Evolutionary conservation across 2,888 invertebrate genomes (phyloP).

Genomic region (Heliconius charithonia): DNA sequence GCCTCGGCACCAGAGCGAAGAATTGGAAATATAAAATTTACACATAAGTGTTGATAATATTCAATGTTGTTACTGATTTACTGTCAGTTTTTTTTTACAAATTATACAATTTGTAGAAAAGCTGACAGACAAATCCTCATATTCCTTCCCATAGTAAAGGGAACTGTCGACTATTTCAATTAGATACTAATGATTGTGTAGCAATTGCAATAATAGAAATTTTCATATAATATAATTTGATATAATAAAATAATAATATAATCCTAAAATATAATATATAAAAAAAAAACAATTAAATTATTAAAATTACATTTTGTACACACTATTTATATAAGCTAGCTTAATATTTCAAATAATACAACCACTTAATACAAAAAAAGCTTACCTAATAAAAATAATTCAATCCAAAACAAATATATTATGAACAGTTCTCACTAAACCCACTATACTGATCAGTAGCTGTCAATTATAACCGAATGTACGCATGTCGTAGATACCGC

Average conservation of each 20-base stretch:
- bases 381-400: constrained; percentile 38
- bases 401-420: constrained; percentile 41
- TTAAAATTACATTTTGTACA: too few species aligned
- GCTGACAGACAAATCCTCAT: background rate
- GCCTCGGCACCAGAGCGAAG: too few species aligned
- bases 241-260: background rate
- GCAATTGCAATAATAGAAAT: background rate
- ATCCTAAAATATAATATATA: background rate
- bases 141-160: background rate
- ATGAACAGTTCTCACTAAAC: constrained; percentile 38
- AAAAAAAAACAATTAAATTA: too few species aligned
- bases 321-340: background rate
- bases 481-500: constrained; percentile 39
- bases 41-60: background rate
- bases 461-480: constrained; percentile 37
- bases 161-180: background rate
- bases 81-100: background rate
- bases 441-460: constrained; percentile 34
- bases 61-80: background rate
- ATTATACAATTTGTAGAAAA: background rate
- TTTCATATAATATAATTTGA: background rate
- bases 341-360: background rate
- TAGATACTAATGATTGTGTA: background rate
- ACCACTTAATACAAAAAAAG: background rate
- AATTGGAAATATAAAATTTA: too few species aligned